Percentiles rank a stretch among this genome's conserved stretches.
Evolutionary conservation across 2,797 vertebrate genomes (phyloP).

Genomic region (Lerista edwardsae): DNA sequence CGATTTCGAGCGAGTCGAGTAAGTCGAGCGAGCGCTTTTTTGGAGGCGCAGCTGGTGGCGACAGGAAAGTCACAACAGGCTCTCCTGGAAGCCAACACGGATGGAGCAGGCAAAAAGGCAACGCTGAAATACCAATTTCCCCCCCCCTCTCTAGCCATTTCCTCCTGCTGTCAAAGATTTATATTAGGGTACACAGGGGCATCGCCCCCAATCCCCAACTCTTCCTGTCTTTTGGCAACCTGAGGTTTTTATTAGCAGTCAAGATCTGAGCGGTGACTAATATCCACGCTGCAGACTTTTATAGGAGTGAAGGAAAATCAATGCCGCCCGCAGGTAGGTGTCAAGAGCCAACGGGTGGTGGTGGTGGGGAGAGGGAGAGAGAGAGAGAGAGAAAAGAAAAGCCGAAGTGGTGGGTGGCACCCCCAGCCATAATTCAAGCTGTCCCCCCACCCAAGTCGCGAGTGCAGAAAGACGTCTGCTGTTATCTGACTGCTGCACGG

Average conservation of each 20-base stretch:
- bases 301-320: conserved; percentile 74
- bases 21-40: no score
- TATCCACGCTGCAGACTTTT: conserved; percentile 66
- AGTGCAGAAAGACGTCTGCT: conserved; percentile 44
- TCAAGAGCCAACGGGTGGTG: no score
- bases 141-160: background rate
- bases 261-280: conserved; percentile 66
- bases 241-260: conserved; percentile 63
- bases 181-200: background rate
- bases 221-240: conserved; percentile 43
- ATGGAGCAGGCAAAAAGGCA: background rate
- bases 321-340: conserved; percentile 63
- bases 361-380: conserved; percentile 1
- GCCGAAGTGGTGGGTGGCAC: conserved; percentile 24
- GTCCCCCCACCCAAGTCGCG: conserved; percentile 41
- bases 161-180: background rate
- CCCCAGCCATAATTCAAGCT: conserved; percentile 58
- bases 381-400: conserved; percentile 15
- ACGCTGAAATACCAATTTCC: background rate
- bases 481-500: accelerated
- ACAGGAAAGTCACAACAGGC: background rate
- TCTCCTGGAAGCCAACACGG: conserved; percentile 9
- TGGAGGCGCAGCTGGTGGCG: accelerated
- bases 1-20: conserved; percentile 27
- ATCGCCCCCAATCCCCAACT: conserved; percentile 25